Evolutionary conservation across 2,888 invertebrate genomes (phyloP), one percentile per base, ranked within the genome.

Genomic region (Hyposoter dolosus): DNA sequence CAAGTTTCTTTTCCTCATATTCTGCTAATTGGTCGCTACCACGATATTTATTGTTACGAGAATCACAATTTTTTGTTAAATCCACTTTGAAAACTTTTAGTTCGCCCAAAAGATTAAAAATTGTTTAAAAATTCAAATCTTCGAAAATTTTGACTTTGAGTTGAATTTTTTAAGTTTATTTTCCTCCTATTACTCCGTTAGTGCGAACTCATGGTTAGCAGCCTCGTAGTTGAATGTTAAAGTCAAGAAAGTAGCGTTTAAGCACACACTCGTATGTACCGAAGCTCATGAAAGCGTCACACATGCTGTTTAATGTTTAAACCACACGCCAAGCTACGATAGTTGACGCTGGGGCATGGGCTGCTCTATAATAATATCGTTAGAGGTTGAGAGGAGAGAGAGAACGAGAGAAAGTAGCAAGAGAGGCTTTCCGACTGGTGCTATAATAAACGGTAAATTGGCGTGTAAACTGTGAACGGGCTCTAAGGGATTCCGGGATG

Each of bases 391-490:
- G 71, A 69, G 35, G 47, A 23, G 79, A 45, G 79, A 66, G 43
- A 69, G 69, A 63, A 63, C 60, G 53, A 19, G 23, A 56, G 56
- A 56, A 7, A 28, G 9, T 12, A 60, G 12, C 56, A 56, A 7
- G 56, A 56, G 23, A 56, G 56, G 56, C 56, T 56, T 56, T 23
- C 23, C 65, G 40, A 40, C 35, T 40, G 66, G 19, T 23, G 45
- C 50, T 77, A 60, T 60, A 72, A 81, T 84, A 84, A 77, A 81
- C 77, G 84, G 81, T 71, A 84, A 84, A 84, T 84, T 84, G 84
- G 81, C 81, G 81, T 77, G 84, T 84, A 84, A 84, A 84, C 81
- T 77, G 63, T 56, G 77, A 81, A 84, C 71, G 47, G 47, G 23
- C 32, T 65, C 56, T 23, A 53, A 65, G 40, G 15, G 43, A 77